Percentiles rank a stretch among this genome's conserved stretches.
phyloP scores from a whole-genome alignment of 2,888 invertebrate genomes.

The Mythimna loreyi region DNA sequence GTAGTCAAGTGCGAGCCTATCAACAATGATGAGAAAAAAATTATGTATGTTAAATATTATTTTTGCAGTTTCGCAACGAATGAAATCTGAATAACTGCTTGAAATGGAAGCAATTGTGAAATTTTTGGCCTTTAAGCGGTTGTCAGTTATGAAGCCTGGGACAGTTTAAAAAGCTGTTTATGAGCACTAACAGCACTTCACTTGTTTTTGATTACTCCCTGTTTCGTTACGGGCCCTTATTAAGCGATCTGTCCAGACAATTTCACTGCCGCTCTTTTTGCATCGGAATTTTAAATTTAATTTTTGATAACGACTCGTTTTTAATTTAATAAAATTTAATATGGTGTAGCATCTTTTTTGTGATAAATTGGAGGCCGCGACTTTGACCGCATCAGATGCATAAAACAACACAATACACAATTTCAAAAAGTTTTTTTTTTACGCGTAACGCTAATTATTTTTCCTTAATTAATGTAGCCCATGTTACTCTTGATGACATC shows the following conservation, averaged over 20 bases:
- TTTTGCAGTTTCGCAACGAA: slow-evolving; percentile 65
- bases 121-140: slow-evolving; percentile 74
- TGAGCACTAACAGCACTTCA: slow-evolving; percentile 75
- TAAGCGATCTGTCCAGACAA: slow-evolving; percentile 75
- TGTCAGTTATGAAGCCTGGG: slow-evolving; percentile 75
- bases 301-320: slow-evolving; percentile 68
- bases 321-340: slow-evolving; percentile 62
- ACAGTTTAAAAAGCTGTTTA: slow-evolving; percentile 80
- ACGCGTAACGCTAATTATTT: no score
- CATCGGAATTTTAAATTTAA: slow-evolving; percentile 70
- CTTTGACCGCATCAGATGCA: no score
- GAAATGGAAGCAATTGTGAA: slow-evolving; percentile 74
- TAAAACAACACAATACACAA: no score
- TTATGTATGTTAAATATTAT: slow-evolving; percentile 34
- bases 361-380: neutral
- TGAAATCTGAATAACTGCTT: slow-evolving; percentile 67
- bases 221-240: slow-evolving; percentile 77
- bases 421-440: no score
- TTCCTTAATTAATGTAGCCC: no score
- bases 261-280: slow-evolving; percentile 67
- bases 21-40: no score
- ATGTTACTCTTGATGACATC: no score
- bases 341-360: slow-evolving; percentile 40
- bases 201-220: slow-evolving; percentile 76
- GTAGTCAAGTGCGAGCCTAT: no score